These are phyloP conservation scores for Myotis pilosus DNA, from an alignment of 2,797 vertebrate genomes.

Conservation along the genomic window DNA sequence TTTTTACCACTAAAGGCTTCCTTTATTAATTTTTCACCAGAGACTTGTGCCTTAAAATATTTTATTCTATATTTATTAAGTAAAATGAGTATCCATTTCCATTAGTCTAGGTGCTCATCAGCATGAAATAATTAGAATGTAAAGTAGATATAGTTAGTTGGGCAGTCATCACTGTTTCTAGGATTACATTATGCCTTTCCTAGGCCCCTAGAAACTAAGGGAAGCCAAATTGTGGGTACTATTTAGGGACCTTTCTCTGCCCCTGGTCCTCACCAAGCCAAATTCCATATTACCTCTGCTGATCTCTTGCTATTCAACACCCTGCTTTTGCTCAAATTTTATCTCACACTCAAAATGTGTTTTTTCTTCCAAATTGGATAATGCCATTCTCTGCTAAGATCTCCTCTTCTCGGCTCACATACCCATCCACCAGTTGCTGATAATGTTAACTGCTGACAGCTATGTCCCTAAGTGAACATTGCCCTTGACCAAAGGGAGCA, in stretches of 20 bases:
- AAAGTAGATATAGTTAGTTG: background rate
- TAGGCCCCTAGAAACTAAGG: background rate
- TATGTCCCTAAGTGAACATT: slow-evolving; percentile 5
- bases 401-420: background rate
- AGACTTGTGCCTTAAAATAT: background rate
- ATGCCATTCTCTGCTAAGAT: slow-evolving; percentile 49
- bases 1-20: background rate
- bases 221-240: background rate
- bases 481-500: background rate
- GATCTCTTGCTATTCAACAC: slow-evolving; percentile 32
- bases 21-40: background rate
- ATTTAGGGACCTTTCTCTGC: background rate
- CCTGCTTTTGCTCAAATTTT: slow-evolving; percentile 52
- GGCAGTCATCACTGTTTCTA: background rate
- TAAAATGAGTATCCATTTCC: background rate
- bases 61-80: background rate
- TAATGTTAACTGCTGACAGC: slow-evolving; percentile 53
- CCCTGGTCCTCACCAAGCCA: background rate
- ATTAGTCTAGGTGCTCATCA: background rate
- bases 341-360: slow-evolving; percentile 49
- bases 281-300: background rate
- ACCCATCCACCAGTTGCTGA: background rate
- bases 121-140: background rate
- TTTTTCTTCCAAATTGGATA: slow-evolving; percentile 45
- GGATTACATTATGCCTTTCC: background rate